These are phyloP conservation scores for Montipora cactus DNA, from an alignment of 64 coral and sea anemone species.

Conservation along the genomic window DNA sequence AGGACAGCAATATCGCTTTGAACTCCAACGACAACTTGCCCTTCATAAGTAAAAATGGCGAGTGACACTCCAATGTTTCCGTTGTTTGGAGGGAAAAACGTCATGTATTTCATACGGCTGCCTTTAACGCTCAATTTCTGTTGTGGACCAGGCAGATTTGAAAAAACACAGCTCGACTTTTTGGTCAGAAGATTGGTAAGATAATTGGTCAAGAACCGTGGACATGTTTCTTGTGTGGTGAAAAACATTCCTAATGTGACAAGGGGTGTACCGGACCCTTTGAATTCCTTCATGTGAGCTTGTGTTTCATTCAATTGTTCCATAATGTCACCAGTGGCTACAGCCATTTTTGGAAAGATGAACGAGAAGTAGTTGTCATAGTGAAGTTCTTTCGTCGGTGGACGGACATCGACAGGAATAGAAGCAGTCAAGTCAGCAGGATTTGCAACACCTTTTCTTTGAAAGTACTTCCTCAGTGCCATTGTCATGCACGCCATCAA, in stretches of 20 bases:
- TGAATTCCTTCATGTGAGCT: slow-evolving; percentile 72
- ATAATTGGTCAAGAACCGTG: slow-evolving; percentile 54
- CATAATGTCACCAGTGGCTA: slow-evolving; percentile 44
- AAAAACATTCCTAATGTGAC: not conserved
- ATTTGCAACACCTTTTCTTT: slow-evolving; percentile 60
- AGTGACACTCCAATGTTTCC: slow-evolving; percentile 76
- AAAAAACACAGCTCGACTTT: slow-evolving; percentile 83
- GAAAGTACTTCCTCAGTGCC: slow-evolving; percentile 82
- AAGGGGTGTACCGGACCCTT: slow-evolving; percentile 80
- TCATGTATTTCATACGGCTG: slow-evolving; percentile 44
- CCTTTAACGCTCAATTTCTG: slow-evolving; percentile 34
- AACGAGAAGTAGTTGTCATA: slow-evolving; percentile 90
- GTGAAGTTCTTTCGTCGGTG: not conserved
- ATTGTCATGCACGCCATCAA: slow-evolving; percentile 79
- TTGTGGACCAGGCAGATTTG: slow-evolving; percentile 90
- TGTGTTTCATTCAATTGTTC: slow-evolving; percentile 73
- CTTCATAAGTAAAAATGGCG: slow-evolving; percentile 78
- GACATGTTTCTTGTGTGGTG: slow-evolving; percentile 49
- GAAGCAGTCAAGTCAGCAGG: slow-evolving; percentile 73
- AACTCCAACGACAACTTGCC: slow-evolving; percentile 73
- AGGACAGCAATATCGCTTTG: slow-evolving; percentile 71
- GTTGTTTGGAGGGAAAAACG: slow-evolving; percentile 91
- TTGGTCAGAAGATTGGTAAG: slow-evolving; percentile 12
- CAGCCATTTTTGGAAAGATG: slow-evolving; percentile 74
- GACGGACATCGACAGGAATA: slow-evolving; percentile 87